phyloP scores from a whole-genome alignment of 2,888 invertebrate genomes.

The Agrenia bidenticulata region DNA sequence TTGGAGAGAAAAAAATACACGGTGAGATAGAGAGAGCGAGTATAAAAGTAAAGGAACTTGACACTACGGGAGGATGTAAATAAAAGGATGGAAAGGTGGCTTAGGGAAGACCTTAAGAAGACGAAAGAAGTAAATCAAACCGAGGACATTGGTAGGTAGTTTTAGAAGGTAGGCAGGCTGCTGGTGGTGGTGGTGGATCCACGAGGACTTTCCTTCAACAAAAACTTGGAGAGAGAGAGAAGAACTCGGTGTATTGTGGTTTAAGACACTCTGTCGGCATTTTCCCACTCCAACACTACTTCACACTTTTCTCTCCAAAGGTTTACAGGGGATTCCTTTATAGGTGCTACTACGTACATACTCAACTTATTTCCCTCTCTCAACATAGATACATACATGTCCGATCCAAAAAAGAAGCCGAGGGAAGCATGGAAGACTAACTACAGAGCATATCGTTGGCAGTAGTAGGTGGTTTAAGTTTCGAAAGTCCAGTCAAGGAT shows the following conservation, averaged over 20 bases:
- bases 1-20: constrained; percentile 2
- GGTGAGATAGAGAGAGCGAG: constrained; percentile 8
- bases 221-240: not conserved
- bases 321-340: not conserved
- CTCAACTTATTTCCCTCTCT: too few relatives aligned
- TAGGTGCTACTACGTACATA: too few relatives aligned
- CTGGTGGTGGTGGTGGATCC: too few relatives aligned
- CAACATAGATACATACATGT: not conserved
- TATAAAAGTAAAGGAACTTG: constrained; percentile 15
- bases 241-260: constrained; percentile 11
- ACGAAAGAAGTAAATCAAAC: not conserved
- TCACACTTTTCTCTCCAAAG: not conserved
- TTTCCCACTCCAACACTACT: constrained; percentile 10
- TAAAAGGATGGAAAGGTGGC: constrained; percentile 20
- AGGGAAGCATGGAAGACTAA: not conserved
- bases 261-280: constrained; percentile 16
- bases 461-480: not conserved
- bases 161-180: not conserved
- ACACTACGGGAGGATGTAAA: constrained; percentile 18
- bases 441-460: not conserved
- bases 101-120: constrained; percentile 9
- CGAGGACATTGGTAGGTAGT: constrained; percentile 5
- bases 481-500: constrained; percentile 5
- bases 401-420: not conserved
- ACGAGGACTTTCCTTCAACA: not conserved